Conservation (phyloP, 2,888 invertebrate genomes). For the Eristalis tenax region DNA sequence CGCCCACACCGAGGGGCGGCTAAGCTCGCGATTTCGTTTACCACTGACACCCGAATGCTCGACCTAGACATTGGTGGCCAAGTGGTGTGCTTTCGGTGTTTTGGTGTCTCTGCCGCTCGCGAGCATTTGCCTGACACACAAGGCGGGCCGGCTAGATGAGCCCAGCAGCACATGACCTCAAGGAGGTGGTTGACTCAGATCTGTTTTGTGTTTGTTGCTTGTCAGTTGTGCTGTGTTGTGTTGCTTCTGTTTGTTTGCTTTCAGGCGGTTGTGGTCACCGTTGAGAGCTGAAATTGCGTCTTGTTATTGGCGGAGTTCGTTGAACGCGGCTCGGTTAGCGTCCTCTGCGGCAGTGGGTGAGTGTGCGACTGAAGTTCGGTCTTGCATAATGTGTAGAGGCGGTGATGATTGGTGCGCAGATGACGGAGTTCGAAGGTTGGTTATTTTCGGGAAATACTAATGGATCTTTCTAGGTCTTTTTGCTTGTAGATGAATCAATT, state of each 20-base stretch:
- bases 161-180: conserved; percentile 36
- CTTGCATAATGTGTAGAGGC: background rate
- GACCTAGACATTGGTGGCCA: conserved; percentile 56
- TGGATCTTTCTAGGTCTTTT: conserved; percentile 15
- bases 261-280: conserved; percentile 6
- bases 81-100: background rate
- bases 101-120: background rate
- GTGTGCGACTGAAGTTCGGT: background rate
- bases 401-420: background rate
- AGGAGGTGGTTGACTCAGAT: conserved; percentile 53
- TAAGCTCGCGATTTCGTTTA: conserved; percentile 24
- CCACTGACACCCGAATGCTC: background rate
- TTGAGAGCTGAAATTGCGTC: conserved; percentile 18
- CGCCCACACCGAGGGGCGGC: conserved; percentile 28
- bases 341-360: background rate
- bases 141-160: background rate
- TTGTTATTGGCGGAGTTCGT: conserved; percentile 50
- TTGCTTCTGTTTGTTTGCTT: conserved; percentile 12
- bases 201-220: conserved; percentile 25
- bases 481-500: background rate
- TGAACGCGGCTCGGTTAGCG: conserved; percentile 12
- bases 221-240: background rate
- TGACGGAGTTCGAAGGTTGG: background rate
- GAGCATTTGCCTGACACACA: background rate
- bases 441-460: conserved; percentile 11